Evolutionary conservation across 2,888 invertebrate genomes (phyloP).

Genomic region (Trimorus sp.): DNA sequence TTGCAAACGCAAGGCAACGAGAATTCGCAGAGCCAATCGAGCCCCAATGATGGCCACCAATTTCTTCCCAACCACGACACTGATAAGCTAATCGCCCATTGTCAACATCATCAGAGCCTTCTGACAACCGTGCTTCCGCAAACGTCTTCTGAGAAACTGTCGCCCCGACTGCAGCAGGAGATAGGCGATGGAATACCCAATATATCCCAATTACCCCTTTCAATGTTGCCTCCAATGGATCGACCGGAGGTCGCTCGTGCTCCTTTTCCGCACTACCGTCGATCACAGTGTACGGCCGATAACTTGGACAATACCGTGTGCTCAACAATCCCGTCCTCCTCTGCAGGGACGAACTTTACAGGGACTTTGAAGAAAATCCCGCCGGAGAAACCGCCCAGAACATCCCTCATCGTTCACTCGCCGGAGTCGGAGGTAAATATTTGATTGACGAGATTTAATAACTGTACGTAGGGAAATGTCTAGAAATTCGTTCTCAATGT

Average conservation of each 20-base stretch:
- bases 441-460: conserved; percentile 40
- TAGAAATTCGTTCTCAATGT: conserved; percentile 7
- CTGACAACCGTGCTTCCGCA: conserved; percentile 68
- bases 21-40: conserved; percentile 67
- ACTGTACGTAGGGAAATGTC: neutral
- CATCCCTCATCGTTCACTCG: conserved; percentile 79
- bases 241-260: conserved; percentile 74
- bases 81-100: conserved; percentile 69
- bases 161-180: conserved; percentile 76
- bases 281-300: conserved; percentile 73
- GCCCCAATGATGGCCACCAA: conserved; percentile 49
- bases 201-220: conserved; percentile 77
- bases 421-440: conserved; percentile 79
- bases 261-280: conserved; percentile 75
- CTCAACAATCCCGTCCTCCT: conserved; percentile 59
- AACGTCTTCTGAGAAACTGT: conserved; percentile 73
- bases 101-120: conserved; percentile 74
- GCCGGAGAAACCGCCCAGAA: conserved; percentile 80
- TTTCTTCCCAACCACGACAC: conserved; percentile 71
- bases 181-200: conserved; percentile 72
- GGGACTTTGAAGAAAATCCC: conserved; percentile 80
- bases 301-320: conserved; percentile 69
- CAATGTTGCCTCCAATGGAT: conserved; percentile 77
- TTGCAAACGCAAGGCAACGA: conserved; percentile 75
- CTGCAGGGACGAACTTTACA: conserved; percentile 71